These are phyloP conservation scores for Poeciliopsis prolifica DNA, from an alignment of 2,113 vertebrate species.

Conservation along the genomic window DNA sequence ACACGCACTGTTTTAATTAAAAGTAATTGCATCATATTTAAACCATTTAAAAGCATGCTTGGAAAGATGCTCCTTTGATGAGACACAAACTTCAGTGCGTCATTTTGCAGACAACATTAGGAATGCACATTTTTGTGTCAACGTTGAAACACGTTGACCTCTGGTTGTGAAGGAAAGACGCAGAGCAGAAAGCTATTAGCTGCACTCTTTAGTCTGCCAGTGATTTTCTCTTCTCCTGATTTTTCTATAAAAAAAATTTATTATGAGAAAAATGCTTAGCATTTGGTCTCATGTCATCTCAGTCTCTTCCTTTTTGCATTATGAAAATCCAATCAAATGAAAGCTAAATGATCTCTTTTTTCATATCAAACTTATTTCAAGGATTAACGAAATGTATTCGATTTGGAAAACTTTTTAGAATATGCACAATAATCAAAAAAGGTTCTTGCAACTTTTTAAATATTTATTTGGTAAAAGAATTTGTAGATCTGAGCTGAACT, in stretches of 20 bases:
- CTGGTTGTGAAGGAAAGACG: conserved; percentile 14
- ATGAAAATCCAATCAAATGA: background rate
- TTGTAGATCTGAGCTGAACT: background rate
- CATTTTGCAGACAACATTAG: background rate
- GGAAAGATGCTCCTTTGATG: background rate
- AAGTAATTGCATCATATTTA: background rate
- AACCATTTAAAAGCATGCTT: background rate
- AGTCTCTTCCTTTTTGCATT: background rate
- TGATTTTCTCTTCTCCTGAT: background rate
- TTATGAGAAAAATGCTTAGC: background rate
- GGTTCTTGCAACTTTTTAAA: background rate
- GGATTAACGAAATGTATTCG: too few species aligned
- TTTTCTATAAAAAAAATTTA: background rate
- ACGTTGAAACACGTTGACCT: conserved; percentile 51
- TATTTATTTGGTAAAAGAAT: background rate
- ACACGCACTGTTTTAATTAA: background rate
- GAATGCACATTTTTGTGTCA: conserved; percentile 21
- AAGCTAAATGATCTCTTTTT: background rate
- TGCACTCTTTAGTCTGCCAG: conserved; percentile 41
- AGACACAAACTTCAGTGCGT: background rate
- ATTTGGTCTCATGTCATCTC: background rate
- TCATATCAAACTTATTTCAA: background rate
- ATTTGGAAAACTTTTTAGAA: too few species aligned
- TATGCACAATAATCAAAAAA: background rate
- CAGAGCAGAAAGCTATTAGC: conserved; percentile 40